Evolutionary conservation across 2,113 vertebrate species (phyloP), one percentile per base, ranked within the genome.

Genomic region (Dromiciops gliroides): DNA sequence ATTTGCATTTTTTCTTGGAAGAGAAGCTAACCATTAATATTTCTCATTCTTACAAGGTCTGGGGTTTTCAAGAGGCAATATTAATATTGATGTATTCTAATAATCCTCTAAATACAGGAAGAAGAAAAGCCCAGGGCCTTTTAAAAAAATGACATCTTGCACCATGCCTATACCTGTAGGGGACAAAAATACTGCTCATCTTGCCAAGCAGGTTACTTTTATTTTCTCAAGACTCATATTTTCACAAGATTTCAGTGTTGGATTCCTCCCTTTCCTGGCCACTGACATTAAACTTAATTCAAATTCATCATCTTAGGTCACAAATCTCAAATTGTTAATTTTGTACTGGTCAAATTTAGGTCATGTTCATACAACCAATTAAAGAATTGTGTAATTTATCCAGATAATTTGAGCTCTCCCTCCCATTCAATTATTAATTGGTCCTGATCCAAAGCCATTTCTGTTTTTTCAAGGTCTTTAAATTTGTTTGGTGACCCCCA

Each of bases 61-160:
- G 89, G 28, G 56, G 10, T 67, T 28, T 83, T 67, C 88, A 92
- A 93, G 4, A 93, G 89, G 53, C 7, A 89, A 25, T 51, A 3
- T 89, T 51, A 91, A 95, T 90, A 89, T 93, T 53, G 83, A 51
- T 91, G 28, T 48, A 48, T 51, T 60, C n/a, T 16, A 51, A 14
- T 28, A 6, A 88, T 52, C 91, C 95, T 95, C 25, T 44, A 91
- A 51, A 44, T 44, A 89, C 89, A 16, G 0, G 49, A 75, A 49
- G 60, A 9, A 67, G 4, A 1, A 95, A 94, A 93, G n/a, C 31
- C 91, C 0, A 60, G n/a, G n/a, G 2, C 24, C 22, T n/a, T 89
- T 51, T 48, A 92, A 92, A 22, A 9, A 47, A 11, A 48, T 23
- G 0, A 50, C 37, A 49, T 88, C 1, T 56, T 16, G 26, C 83